These are phyloP conservation scores for Nothobranchius furzeri DNA, from an alignment of 2,113 vertebrate genomes.

Conservation along the genomic window DNA sequence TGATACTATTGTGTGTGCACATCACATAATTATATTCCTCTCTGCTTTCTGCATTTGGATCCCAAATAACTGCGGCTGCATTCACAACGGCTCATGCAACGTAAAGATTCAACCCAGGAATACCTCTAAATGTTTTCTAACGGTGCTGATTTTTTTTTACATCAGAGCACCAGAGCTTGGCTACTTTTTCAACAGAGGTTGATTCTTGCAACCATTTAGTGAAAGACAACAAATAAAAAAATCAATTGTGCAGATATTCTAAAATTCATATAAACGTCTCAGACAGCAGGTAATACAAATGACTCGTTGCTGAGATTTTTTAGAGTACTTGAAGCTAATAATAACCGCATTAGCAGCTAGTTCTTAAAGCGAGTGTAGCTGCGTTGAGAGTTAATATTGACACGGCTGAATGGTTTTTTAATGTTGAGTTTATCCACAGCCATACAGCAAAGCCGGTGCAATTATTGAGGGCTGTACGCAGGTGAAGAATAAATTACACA, in stretches of 20 bases:
- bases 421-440: constrained; percentile 44
- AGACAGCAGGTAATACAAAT: constrained; percentile 1
- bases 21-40: constrained; percentile 3
- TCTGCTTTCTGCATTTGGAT: constrained; percentile 1
- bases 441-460: constrained; percentile 31
- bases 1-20: neutral
- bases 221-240: too few species aligned
- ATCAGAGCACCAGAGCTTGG: too few species aligned
- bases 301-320: constrained; percentile 14
- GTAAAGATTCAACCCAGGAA: neutral
- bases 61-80: neutral
- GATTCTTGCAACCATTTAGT: too few species aligned
- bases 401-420: constrained; percentile 32
- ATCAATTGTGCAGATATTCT: too few species aligned
- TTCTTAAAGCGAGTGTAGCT: constrained; percentile 8
- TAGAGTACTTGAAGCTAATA: constrained; percentile 1
- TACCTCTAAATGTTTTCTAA: neutral
- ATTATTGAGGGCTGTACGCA: constrained; percentile 40
- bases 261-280: neutral
- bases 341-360: constrained; percentile 6
- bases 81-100: neutral
- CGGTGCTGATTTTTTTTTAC: neutral
- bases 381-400: constrained; percentile 42
- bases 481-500: constrained; percentile 45
- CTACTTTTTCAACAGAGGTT: too few species aligned